phyloP scores from a whole-genome alignment of 2,797 vertebrate genomes.

The Sebastes diploproa region DNA sequence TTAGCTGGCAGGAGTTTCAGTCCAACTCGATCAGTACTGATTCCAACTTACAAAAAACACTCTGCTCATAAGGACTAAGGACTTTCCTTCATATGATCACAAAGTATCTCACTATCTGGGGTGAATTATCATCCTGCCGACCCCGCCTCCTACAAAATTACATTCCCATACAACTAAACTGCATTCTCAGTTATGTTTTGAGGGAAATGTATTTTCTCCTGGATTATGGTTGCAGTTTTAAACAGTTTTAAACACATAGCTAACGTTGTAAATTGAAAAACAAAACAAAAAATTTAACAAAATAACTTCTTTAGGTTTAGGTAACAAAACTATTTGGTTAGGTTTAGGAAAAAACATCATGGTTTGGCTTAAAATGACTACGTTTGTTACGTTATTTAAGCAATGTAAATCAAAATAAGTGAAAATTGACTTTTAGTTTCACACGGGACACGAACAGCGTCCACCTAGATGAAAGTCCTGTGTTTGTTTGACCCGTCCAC shows the following conservation, averaged over 20 bases:
- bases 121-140: neutral
- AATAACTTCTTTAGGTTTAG: too few species aligned
- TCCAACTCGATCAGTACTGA: neutral
- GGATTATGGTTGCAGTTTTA: too few species aligned
- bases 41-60: neutral
- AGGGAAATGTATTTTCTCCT: too few species aligned
- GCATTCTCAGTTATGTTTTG: too few species aligned
- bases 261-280: too few species aligned
- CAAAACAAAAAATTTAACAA: too few species aligned
- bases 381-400: neutral
- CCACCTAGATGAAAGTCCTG: neutral
- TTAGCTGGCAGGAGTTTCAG: neutral
- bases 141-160: too few species aligned
- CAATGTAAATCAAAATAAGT: neutral
- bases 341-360: neutral
- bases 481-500: neutral
- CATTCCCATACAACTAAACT: too few species aligned
- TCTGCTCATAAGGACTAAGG: neutral
- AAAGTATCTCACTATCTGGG: neutral
- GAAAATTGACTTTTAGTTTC: neutral
- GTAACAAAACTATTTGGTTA: neutral
- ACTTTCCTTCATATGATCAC: neutral
- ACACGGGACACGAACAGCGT: neutral
- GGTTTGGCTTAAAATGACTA: neutral
- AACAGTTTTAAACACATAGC: too few species aligned